These are phyloP conservation scores for Orthosia cruda DNA, from an alignment of 2,888 invertebrate genomes.

Conservation along the genomic window DNA sequence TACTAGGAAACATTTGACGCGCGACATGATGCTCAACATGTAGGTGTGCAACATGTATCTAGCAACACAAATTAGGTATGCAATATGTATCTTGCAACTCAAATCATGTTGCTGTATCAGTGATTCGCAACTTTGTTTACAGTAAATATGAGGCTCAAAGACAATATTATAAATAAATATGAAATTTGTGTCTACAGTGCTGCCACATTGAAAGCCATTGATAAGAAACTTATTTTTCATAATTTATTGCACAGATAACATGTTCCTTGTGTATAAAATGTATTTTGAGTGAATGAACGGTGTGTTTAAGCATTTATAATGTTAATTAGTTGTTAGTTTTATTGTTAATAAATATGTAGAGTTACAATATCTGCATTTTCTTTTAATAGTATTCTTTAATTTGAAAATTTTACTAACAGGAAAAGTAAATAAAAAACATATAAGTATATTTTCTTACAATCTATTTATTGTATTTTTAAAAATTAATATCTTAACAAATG, in stretches of 20 bases:
- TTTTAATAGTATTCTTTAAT: too few relatives aligned
- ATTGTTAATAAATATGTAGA: conserved; percentile 62
- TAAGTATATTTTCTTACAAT: background rate
- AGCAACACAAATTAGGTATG: too few relatives aligned
- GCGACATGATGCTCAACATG: too few relatives aligned
- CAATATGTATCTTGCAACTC: background rate
- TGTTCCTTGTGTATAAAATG: background rate
- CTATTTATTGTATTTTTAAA: conserved; percentile 2
- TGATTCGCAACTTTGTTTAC: background rate
- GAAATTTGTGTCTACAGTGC: background rate
- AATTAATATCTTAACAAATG: conserved; percentile 6
- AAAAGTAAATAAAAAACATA: background rate
- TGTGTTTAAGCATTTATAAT: conserved; percentile 71
- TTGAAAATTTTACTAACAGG: too few relatives aligned
- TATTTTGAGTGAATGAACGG: conserved; percentile 28
- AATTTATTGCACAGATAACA: too few relatives aligned
- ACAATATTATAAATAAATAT: too few relatives aligned
- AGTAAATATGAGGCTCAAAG: too few relatives aligned
- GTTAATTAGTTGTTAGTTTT: conserved; percentile 61
- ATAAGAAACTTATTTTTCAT: background rate
- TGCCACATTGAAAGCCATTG: background rate
- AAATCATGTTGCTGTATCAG: background rate
- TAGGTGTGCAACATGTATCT: too few relatives aligned
- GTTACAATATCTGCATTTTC: background rate
- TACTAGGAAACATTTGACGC: too few relatives aligned